These are phyloP conservation scores for Nomada flava DNA, from an alignment of 2,888 invertebrate species.

Conservation along the genomic window DNA sequence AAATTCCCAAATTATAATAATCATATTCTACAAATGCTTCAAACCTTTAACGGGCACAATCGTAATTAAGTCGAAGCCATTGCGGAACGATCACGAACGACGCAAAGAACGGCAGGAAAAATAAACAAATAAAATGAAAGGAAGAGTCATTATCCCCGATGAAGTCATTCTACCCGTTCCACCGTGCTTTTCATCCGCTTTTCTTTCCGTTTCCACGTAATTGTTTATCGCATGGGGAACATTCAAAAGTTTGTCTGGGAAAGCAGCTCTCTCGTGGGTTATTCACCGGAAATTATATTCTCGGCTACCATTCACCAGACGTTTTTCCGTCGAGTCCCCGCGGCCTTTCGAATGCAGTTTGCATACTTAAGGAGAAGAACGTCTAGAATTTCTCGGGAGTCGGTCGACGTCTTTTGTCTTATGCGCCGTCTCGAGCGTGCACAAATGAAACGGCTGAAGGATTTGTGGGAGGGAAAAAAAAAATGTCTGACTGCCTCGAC, in stretches of 20 bases:
- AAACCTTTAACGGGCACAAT: no score
- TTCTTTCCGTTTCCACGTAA: not conserved
- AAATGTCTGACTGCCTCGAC: not conserved
- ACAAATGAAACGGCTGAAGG: conserved; percentile 1
- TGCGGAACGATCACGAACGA: no score
- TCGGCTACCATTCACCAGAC: not conserved
- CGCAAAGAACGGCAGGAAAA: not conserved
- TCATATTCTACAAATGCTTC: no score
- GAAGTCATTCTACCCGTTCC: not conserved
- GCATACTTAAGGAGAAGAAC: conserved; percentile 15
- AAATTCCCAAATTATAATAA: no score
- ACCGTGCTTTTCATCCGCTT: not conserved
- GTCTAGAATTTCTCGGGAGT: not conserved
- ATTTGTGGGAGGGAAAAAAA: not conserved
- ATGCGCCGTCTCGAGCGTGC: not conserved
- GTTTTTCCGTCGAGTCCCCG: not conserved
- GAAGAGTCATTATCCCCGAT: not conserved
- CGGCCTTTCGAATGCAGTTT: conserved; percentile 13
- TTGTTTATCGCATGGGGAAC: conserved; percentile 6
- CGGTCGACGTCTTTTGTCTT: conserved; percentile 17
- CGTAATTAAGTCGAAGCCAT: no score
- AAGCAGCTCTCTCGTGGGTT: not conserved
- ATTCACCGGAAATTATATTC: conserved; percentile 15
- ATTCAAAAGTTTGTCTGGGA: conserved; percentile 3
- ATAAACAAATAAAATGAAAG: not conserved